These are phyloP conservation scores for Drosophila nigromelanica DNA, from an alignment of 1,140 invertebrate species.

Conservation along the genomic window DNA sequence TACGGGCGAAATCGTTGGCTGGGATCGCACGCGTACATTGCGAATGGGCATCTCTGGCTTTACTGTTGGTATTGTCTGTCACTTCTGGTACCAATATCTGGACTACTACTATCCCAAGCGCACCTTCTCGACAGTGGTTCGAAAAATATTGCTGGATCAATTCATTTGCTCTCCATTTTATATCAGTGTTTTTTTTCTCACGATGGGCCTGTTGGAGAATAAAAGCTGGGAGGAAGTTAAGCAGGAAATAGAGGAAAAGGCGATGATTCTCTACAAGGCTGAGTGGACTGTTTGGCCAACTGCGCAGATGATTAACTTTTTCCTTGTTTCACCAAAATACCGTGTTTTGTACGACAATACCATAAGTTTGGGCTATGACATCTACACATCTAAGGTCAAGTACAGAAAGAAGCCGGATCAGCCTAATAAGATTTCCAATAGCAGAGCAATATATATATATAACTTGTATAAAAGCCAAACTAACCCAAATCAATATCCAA, in stretches of 20 bases:
- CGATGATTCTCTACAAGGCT: conserved; percentile 88
- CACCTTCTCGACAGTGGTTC: conserved; percentile 88
- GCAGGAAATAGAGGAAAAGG: conserved; percentile 90
- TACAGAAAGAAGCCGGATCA: conserved; percentile 35
- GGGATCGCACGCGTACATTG: conserved; percentile 88
- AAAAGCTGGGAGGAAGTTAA: conserved; percentile 86
- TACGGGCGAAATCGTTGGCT: conserved; percentile 86
- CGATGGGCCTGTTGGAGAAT: conserved; percentile 89
- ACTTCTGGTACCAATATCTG: conserved; percentile 92
- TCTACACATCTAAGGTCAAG: conserved; percentile 94
- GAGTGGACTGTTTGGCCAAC: conserved; percentile 93
- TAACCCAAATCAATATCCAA: background rate
- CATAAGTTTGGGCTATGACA: conserved; percentile 94
- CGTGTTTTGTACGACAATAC: conserved; percentile 95
- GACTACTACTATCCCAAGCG: conserved; percentile 87
- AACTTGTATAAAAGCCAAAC: background rate
- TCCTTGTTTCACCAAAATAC: conserved; percentile 91
- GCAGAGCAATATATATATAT: background rate
- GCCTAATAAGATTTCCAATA: background rate
- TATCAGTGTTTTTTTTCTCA: conserved; percentile 91
- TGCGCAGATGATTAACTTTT: conserved; percentile 94
- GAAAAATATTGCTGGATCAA: conserved; percentile 95
- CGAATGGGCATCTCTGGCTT: conserved; percentile 91
- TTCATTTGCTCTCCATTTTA: conserved; percentile 93
- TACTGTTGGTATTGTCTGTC: conserved; percentile 91